Base-by-base conservation (phyloP, 2,797 vertebrate species). In the Takifugu ocellatus region DNA sequence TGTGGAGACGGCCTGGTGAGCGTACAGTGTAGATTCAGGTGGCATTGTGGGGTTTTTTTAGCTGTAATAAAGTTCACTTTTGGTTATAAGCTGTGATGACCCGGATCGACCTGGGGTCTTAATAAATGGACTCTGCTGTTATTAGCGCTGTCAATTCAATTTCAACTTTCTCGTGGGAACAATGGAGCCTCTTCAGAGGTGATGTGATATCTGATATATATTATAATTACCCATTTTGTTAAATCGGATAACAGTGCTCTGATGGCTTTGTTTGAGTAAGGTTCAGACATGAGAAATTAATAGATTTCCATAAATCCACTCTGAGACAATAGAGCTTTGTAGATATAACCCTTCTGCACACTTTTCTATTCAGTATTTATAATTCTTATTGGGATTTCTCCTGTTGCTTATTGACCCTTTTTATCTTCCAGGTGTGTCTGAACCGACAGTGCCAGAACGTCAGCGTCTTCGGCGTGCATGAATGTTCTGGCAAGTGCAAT, bases 371-470 rank as follows among this genome's bases (percentile, higher is more conserved):
- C 8, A 7, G 27, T 29, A 29, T 29, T 29, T 31, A 21, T 21
- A 21, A 21, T 21, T 21, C 21, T 21, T 21, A 45, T 52, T 6
- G 24, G 3, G 33, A 10, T 46, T 21, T 56, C 11, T 59, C 49
- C 48, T 51, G 9, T 24, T 12, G 47, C 59, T 54, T 66, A 57
- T 47, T 54, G 56, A 54, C 56, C 27, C 66, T 45, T 55, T 63
- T 60, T 48, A 42, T 29, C 58, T 71, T 56, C 0, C 83, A 99
- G 97, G 93, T 99, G 75, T 99, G 97, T 68, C 90, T 98, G 68
- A 95, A 96, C 55, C 94, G 97, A 0, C 93, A 78, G 31, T 99
- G 97, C 78, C 95, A 98, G 83, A 99, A 99, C 27, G 87, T 94
- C 60, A 99, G 94, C 5, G 84, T 95, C 52, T 97, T 98, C 15